Conservation (phyloP, 2,888 invertebrate genomes). For the Lymantria dispar region DNA sequence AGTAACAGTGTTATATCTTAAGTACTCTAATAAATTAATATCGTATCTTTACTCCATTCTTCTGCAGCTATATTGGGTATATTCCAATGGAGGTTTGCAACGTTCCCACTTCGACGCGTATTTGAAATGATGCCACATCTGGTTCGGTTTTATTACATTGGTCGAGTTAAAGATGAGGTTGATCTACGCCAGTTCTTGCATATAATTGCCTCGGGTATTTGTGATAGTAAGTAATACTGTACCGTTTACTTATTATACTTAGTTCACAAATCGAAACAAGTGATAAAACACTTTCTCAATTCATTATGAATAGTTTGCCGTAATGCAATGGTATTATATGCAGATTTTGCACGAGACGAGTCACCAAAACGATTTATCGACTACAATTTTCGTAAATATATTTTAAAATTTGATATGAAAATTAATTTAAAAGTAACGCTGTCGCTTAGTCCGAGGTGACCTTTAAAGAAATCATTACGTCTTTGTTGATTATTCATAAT, state of each 20-base stretch:
- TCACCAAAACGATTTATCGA: no score
- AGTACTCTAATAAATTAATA: not conserved
- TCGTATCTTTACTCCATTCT: not conserved
- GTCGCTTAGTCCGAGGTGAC: no score
- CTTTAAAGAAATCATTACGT: no score
- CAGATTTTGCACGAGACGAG: no score
- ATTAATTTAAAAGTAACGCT: no score
- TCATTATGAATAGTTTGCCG: no score
- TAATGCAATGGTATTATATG: no score
- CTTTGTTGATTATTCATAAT: no score
- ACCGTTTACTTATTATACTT: not conserved
- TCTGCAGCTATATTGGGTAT: constrained; percentile 58
- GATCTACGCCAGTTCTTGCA: constrained; percentile 53
- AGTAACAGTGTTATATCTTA: no score
- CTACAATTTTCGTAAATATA: no score
- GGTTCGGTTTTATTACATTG: constrained; percentile 53
- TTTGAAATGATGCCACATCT: constrained; percentile 62
- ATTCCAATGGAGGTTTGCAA: constrained; percentile 62
- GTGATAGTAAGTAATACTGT: constrained; percentile 50
- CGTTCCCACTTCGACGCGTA: constrained; percentile 53
- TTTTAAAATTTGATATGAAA: no score
- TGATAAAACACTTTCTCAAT: no score
- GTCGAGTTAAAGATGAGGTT: constrained; percentile 48
- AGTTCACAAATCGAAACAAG: not conserved
- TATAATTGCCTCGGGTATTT: constrained; percentile 61